A percentile compares a stretch with the other conserved stretches of the same genome.
These are phyloP conservation scores for Lycophotia porphyrea DNA, from an alignment of 2,888 invertebrate species.

Conservation along the genomic window DNA sequence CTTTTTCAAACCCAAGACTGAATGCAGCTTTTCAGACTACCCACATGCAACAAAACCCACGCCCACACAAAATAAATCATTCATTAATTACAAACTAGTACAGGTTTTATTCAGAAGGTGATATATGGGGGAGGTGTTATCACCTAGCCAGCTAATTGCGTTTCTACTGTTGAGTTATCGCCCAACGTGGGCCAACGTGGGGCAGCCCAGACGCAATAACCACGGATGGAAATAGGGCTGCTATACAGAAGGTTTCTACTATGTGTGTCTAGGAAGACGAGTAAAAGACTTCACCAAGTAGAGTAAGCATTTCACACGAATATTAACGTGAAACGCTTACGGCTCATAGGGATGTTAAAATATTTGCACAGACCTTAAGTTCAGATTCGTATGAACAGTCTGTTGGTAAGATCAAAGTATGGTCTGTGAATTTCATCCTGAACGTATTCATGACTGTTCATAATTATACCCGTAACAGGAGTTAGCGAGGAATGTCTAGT, in stretches of 20 bases:
- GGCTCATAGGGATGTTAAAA: neutral
- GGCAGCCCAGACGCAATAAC: conserved; percentile 66
- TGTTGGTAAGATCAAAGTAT: neutral
- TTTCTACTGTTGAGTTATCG: conserved; percentile 83
- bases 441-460: neutral
- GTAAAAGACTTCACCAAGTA: no score
- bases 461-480: neutral
- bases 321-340: neutral
- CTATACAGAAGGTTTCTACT: conserved; percentile 27
- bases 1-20: conserved; percentile 14
- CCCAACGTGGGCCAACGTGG: conserved; percentile 64
- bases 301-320: neutral
- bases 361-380: neutral
- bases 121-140: conserved; percentile 75
- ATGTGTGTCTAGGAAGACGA: neutral
- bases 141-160: conserved; percentile 86
- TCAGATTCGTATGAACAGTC: neutral
- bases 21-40: conserved; percentile 14
- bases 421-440: neutral
- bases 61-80: conserved; percentile 59
- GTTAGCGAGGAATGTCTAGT: neutral
- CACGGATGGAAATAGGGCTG: conserved; percentile 17
- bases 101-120: conserved; percentile 72
- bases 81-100: conserved; percentile 63
- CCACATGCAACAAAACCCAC: conserved; percentile 44